These are phyloP conservation scores for Hydra vulgaris DNA, from an alignment of 30 jellyfish, hydroid and myxozoan species.

Conservation along the genomic window DNA sequence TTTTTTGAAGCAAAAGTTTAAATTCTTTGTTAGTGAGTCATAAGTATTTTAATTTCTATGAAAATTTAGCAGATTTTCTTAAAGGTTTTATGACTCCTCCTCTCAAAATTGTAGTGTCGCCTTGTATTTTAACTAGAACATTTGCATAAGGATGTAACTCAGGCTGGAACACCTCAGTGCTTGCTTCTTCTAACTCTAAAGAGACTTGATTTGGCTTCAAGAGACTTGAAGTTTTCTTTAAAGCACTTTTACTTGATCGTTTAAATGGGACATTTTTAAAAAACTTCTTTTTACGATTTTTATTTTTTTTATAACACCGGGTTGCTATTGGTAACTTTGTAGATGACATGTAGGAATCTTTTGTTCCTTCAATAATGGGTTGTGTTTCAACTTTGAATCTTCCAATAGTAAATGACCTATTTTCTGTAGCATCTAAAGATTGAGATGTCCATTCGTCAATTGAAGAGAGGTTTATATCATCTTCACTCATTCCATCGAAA, in stretches of 20 bases:
- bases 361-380: not conserved
- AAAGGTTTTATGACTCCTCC: constrained; percentile 78
- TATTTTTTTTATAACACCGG: too few relatives aligned
- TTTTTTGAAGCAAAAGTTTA: too few relatives aligned
- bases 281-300: too few relatives aligned
- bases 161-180: not conserved
- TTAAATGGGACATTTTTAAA: too few relatives aligned
- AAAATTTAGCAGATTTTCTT: too few relatives aligned
- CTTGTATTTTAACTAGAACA: constrained; percentile 74
- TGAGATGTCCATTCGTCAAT: constrained; percentile 97
- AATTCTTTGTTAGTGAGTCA: too few relatives aligned
- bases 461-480: constrained; percentile 78
- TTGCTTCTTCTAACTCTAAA: not conserved
- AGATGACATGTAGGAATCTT: not conserved
- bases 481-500: constrained; percentile 97
- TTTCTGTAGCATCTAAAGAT: constrained; percentile 88
- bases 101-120: constrained; percentile 90
- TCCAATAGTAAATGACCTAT: constrained; percentile 82
- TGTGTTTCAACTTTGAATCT: constrained; percentile 70
- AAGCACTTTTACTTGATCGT: too few relatives aligned
- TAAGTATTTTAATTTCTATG: too few relatives aligned
- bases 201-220: not conserved
- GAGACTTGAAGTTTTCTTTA: not conserved
- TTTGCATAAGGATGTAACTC: constrained; percentile 75
- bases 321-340: too few relatives aligned